Evolutionary conservation across 1,140 invertebrate species (phyloP).

Genomic region (Chionoecetes opilio): DNA sequence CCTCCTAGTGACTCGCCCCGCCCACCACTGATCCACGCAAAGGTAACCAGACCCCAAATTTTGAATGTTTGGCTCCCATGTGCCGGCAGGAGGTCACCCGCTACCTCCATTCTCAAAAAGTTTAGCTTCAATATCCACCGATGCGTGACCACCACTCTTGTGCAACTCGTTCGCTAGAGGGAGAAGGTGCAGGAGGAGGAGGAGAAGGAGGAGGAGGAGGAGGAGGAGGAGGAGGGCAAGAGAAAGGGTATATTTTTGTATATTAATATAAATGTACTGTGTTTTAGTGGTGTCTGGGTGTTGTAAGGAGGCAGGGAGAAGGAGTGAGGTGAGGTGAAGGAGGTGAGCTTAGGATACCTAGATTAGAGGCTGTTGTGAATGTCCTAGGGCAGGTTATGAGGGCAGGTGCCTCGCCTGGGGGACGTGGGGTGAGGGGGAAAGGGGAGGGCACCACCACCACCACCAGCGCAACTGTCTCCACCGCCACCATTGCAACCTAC

Average conservation of each 20-base stretch:
- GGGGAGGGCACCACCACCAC: slow-evolving; percentile 7
- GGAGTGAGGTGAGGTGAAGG: not conserved
- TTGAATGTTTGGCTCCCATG: not conserved
- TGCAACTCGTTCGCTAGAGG: not conserved
- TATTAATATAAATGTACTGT: slow-evolving; percentile 9
- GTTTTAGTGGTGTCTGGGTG: not conserved
- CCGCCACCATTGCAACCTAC: not conserved
- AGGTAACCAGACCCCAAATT: not conserved
- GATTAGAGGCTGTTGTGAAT: not conserved
- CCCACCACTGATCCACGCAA: not conserved
- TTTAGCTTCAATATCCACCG: slow-evolving; percentile 28
- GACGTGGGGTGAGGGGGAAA: not conserved
- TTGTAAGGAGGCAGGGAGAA: not conserved
- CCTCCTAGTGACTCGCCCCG: not conserved
- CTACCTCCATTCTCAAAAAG: slow-evolving; percentile 29
- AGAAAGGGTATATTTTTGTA: not conserved
- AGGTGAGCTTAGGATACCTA: not conserved
- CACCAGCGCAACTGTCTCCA: not conserved
- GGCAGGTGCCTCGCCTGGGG: not conserved
- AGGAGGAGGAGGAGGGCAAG: not conserved
- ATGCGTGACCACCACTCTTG: slow-evolving; percentile 24
- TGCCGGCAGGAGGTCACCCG: slow-evolving; percentile 22
- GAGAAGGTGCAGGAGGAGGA: not conserved
- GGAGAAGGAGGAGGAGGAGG: not conserved
- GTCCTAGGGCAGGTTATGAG: not conserved